Base-by-base conservation (phyloP, 1,140 invertebrate species). In the Brachionus paranguensis region DNA sequence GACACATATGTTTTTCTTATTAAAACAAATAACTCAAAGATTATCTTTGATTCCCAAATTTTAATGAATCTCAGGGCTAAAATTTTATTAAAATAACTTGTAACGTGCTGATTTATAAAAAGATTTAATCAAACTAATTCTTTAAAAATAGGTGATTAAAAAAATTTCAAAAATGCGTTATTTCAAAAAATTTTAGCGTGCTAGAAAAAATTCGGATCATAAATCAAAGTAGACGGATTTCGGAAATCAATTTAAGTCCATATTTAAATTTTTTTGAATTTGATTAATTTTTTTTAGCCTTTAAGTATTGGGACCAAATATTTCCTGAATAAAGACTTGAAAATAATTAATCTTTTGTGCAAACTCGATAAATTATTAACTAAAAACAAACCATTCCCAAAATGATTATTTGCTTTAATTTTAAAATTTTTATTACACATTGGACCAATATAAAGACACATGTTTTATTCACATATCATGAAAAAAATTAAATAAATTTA, bases 1-100 rank as follows among this genome's bases (percentile, higher is more conserved):
- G 72, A 76, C 72, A 76, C 72, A 76, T 76, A 50, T 76, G 72
- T 76, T 76, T 29, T 76, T 76, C 11, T 76, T 76, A 12, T 47
- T 50, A 6, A 37, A 24, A 20, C 17, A 50, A 50, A 50, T 27
- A 76, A 50, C 41, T 27, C 43, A 29, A 70, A 70, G 37, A 70
- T 70, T 37, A 70, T 33, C 14, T 37, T 37, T 70, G 37, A 33
- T 70, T 76, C 43, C 72, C 72, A 50, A 45, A 50, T 76, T 27
- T 50, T 47, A 76, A 76, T 74, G 43, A 76, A 76, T 27, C 45
- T 76, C n/a, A 50, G 47, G 37, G 29, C 17, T 72, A 17, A 72
- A 20, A 43, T 20, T 43, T 72, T 68, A 33, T 33, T 37, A 72
- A 41, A 41, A 14, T 43, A 72, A 72, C 37, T 17, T 43, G 53